Evolutionary conservation across 2,888 invertebrate species (phyloP), one percentile per base, ranked within the genome.

Genomic region (Caenorhabditis drosophilae): DNA sequence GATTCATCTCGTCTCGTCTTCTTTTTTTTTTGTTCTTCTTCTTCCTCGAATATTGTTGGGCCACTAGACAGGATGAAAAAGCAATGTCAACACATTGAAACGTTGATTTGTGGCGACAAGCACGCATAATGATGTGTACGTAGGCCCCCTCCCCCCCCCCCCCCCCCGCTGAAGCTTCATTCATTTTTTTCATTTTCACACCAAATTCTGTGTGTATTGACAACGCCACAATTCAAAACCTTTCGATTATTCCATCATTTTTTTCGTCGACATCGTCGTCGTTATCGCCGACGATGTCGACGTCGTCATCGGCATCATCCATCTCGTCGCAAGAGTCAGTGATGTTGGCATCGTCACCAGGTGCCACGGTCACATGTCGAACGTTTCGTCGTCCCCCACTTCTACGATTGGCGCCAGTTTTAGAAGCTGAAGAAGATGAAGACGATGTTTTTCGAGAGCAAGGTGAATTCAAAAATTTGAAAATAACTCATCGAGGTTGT

Each of bases 371-470:
- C n/a, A n/a, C n/a, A n/a, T n/a, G n/a, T n/a, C n/a, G n/a, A n/a
- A n/a, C n/a, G n/a, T n/a, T n/a, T n/a, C n/a, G n/a, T n/a, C 53
- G 73, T 42, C 64, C 73, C 18, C 73, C 69, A 22, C 59, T 74
- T 23, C 67, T 69, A 34, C 55, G 71, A 25, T 62, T 74, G 46
- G 64, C 69, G 6, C 71, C 74, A 12, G 67, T 74, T 27, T 59
- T 51, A 15, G 74, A 74, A 49, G 57, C 62, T 45, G 44, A 47
- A 18, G 31, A 46, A 16, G 46, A 46, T 20, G 16, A 15, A 15
- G 44, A 62, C 23, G 63, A 63, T 22, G 50, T 50, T 15, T 50
- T 50, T 16, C n/a, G n/a, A n/a, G n/a, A n/a, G n/a, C n/a, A n/a
- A n/a, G n/a, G n/a, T n/a, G n/a, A n/a, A n/a, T n/a, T n/a, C n/a